These are phyloP conservation scores for Drosophila hydei DNA, from an alignment of 1,140 invertebrate genomes.

Conservation along the genomic window DNA sequence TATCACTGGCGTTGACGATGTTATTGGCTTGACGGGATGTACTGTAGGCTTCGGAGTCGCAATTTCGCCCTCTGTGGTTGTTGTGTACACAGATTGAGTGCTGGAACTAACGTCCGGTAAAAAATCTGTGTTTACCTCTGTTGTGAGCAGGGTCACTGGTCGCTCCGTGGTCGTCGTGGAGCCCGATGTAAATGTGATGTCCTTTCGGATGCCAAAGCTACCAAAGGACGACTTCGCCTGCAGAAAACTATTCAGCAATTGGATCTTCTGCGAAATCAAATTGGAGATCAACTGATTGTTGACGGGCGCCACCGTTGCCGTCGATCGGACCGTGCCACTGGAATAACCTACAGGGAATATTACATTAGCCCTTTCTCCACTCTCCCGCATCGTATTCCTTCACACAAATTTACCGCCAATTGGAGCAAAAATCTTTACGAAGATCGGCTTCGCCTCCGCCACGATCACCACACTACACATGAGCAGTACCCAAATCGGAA, in stretches of 20 bases:
- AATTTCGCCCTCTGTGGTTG: conserved; percentile 63
- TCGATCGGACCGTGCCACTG: conserved; percentile 9
- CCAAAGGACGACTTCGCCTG: conserved; percentile 56
- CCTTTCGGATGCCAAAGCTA: conserved; percentile 49
- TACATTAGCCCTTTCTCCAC: background rate
- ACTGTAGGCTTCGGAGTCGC: conserved; percentile 67
- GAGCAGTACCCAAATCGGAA: conserved; percentile 50
- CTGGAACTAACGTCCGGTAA: conserved; percentile 60
- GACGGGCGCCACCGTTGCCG: conserved; percentile 37
- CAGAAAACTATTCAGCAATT: conserved; percentile 52
- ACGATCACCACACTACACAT: conserved; percentile 28
- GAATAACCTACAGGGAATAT: conserved; percentile 36
- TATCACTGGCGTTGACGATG: conserved; percentile 33
- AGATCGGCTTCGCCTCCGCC: conserved; percentile 54
- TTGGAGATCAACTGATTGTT: conserved; percentile 56
- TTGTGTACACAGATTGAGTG: conserved; percentile 68
- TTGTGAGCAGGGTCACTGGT: conserved; percentile 49
- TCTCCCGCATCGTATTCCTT: background rate
- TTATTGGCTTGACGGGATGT: conserved; percentile 59
- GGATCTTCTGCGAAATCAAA: conserved; percentile 51
- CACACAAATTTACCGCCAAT: conserved; percentile 39
- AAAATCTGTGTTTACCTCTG: conserved; percentile 75
- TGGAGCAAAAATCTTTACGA: conserved; percentile 61
- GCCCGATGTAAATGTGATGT: conserved; percentile 26
- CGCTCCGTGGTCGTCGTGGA: conserved; percentile 53